These are phyloP conservation scores for Mimachlamys varia DNA, from an alignment of 2,888 invertebrate species.

Conservation along the genomic window DNA sequence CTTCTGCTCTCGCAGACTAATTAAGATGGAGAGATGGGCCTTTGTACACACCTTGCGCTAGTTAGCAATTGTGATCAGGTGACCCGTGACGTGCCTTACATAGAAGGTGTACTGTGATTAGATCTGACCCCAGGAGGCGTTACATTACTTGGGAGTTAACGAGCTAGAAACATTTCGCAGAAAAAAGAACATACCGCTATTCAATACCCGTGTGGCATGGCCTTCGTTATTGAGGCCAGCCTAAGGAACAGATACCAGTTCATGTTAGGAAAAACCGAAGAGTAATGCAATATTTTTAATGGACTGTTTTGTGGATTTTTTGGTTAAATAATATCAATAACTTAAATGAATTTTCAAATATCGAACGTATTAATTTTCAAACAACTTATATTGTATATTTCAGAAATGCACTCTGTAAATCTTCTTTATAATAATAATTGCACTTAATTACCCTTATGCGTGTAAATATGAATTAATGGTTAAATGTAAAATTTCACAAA, in stretches of 20 bases:
- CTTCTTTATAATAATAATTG: too few species aligned
- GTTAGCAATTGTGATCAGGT: not conserved
- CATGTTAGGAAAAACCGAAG: not conserved
- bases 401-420: too few species aligned
- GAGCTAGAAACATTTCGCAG: slow-evolving; percentile 48
- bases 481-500: too few species aligned
- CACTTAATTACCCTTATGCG: too few species aligned
- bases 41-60: slow-evolving; percentile 31
- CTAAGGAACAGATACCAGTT: not conserved
- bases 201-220: slow-evolving; percentile 44
- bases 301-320: not conserved
- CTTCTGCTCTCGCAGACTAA: not conserved
- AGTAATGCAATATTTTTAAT: not conserved
- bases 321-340: too few species aligned
- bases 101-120: slow-evolving; percentile 37
- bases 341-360: too few species aligned
- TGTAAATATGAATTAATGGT: too few species aligned
- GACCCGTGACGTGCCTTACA: not conserved
- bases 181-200: slow-evolving; percentile 45
- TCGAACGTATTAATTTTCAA: too few species aligned
- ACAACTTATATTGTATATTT: too few species aligned
- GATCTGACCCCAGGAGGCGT: slow-evolving; percentile 49
- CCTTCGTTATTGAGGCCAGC: not conserved
- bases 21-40: not conserved
- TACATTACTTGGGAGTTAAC: slow-evolving; percentile 50